Base-by-base conservation (phyloP, 2,888 invertebrate species). In the Galeopsomyia nigrocyanea region DNA sequence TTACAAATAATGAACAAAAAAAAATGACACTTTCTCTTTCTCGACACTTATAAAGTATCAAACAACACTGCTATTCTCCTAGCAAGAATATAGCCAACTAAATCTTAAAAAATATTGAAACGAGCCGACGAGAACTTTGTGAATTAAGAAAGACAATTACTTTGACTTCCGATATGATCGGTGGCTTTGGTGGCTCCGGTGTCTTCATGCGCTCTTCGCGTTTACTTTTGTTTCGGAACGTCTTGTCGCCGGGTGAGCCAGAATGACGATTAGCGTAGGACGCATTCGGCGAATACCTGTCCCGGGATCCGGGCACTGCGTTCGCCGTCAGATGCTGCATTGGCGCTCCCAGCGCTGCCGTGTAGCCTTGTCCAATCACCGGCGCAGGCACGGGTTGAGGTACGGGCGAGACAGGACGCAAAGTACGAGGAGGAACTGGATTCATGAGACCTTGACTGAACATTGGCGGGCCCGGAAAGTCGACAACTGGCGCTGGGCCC, bases 171-270 rank as follows among this genome's bases (percentile, higher is more conserved):
- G 86, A 86, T 77, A 86, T 86, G 80, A 86, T 82, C 3, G 86
- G 86, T 46, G 86, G 86, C 71, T 86, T 82, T 3, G 86, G 86
- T 46, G 86, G 86, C 71, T 86, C 86, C 10, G 86, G 86, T 21
- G 86, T 86, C 77, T 81, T 83, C 39, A 86, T 75, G 46, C 85
- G 82, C 74, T 84, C 83, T 51, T 82, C 75, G 10, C 53, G 73
- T 50, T 65, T 66, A 13, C 6, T 60, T 21, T 57, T 49, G 19
- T 19, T 61, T n/a, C 49, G 58, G 46, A 47, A 22, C 14, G 6
- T 53, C 2, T 62, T 57, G 5, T 13, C 17, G 39, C 19, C 50
- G 31, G 67, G 61, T 9, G 66, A 66, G 21, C 21, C 55, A 17
- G 53, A 53, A 17, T 58, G 26, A 9, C n/a, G 53, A 21, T 49